These are phyloP conservation scores for Ophonus ardosiacus DNA, from an alignment of 2,888 invertebrate species.

Conservation along the genomic window DNA sequence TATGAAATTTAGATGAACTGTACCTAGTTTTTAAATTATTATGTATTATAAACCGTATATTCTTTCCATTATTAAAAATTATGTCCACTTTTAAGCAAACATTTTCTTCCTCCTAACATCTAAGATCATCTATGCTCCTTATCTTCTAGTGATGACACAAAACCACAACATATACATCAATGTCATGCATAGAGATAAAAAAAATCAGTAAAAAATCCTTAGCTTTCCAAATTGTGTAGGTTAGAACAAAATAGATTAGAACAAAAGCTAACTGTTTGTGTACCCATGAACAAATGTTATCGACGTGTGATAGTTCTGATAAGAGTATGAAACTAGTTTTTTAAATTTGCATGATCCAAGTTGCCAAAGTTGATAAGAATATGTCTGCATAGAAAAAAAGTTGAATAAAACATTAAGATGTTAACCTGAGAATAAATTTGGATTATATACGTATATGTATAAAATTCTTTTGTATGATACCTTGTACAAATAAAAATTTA, in stretches of 20 bases:
- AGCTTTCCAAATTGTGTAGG: constrained; percentile 32
- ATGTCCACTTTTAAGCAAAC: neutral
- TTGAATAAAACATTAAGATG: neutral
- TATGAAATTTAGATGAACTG: too few relatives aligned
- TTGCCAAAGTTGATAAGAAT: constrained; percentile 12
- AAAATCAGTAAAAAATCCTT: constrained; percentile 8
- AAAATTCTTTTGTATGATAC: too few relatives aligned
- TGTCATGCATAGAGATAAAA: constrained; percentile 23
- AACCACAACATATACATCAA: constrained; percentile 28
- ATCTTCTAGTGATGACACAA: constrained; percentile 35
- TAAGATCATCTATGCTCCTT: neutral
- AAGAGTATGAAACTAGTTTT: constrained; percentile 19
- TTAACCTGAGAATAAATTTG: constrained; percentile 10
- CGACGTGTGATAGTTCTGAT: constrained; percentile 25
- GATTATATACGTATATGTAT: neutral
- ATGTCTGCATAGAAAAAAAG: constrained; percentile 15
- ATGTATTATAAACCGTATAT: too few relatives aligned
- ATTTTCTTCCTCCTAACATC: neutral
- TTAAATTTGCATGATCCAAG: constrained; percentile 14
- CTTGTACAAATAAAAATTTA: too few relatives aligned
- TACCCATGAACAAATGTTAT: constrained; percentile 27
- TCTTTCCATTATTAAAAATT: neutral
- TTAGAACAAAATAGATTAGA: constrained; percentile 17
- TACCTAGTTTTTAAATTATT: too few relatives aligned
- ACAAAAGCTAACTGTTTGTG: constrained; percentile 12